Percentiles rank a stretch among this genome's conserved stretches.
Conservation (phyloP, 1,140 invertebrate species). For the Ruditapes philippinarum region DNA sequence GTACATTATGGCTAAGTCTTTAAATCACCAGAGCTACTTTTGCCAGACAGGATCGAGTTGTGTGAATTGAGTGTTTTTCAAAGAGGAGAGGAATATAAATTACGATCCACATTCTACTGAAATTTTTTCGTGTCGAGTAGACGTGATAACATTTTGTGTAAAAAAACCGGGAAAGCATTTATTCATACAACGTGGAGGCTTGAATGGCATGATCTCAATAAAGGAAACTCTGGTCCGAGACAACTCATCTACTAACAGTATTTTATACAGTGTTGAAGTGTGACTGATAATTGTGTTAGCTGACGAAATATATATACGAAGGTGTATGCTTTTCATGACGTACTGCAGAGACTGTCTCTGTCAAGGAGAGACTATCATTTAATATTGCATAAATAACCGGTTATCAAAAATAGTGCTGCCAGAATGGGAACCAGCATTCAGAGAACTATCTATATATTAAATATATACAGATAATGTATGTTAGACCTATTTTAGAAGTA, state of each 20-base stretch:
- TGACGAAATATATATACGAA: background rate
- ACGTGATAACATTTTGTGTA: too few relatives aligned
- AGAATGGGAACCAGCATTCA: too few relatives aligned
- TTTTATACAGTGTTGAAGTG: slow-evolving; percentile 58
- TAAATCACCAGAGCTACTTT: slow-evolving; percentile 24
- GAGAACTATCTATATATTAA: too few relatives aligned
- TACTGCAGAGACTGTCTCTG: background rate
- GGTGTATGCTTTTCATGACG: background rate
- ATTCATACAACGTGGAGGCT: slow-evolving; percentile 19
- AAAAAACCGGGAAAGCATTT: slow-evolving; percentile 10
- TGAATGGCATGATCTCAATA: slow-evolving; percentile 45
- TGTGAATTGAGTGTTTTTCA: slow-evolving; percentile 45
- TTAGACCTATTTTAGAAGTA: background rate
- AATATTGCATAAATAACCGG: too few relatives aligned
- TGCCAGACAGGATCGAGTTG: slow-evolving; percentile 19
- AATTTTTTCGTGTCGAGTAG: too few relatives aligned
- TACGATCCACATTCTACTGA: too few relatives aligned
- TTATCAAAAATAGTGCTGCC: slow-evolving; percentile 11
- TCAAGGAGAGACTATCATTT: background rate
- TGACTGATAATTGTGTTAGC: slow-evolving; percentile 35
- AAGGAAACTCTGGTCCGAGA: slow-evolving; percentile 16
- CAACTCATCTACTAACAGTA: slow-evolving; percentile 29
- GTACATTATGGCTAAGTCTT: slow-evolving; percentile 28
- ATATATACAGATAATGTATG: too few relatives aligned
- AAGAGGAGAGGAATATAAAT: background rate